Evolutionary conservation across 2,113 vertebrate genomes (phyloP), one percentile per base, ranked within the genome.

Genomic region (Monarcha castaneiventris): DNA sequence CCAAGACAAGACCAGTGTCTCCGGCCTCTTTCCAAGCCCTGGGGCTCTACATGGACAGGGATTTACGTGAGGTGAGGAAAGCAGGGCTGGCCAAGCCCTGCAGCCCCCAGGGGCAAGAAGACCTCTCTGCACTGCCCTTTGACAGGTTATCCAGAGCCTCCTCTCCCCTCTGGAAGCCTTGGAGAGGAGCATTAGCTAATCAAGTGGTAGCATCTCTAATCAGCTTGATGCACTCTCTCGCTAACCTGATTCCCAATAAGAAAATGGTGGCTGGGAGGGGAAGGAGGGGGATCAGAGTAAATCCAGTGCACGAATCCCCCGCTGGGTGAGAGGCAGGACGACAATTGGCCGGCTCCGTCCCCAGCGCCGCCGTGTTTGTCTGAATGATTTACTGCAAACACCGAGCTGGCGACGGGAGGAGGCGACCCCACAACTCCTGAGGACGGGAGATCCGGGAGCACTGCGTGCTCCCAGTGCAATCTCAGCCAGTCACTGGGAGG

Each of bases 201-300:
- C 98, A 97, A 97, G 97, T 12, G 67, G 86, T 1, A 32, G 87
- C 94, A 91, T 94, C 96, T 62, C 21, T 97, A 97, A 97, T 97
- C 97, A 97, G 97, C 96, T 68, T 75, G 96, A 95, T 95, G 95
- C 78, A 4, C 92, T 91, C 97, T 83, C 97, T 93, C 49, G 27
- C 94, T 84, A 95, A 97, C 97, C 90, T 73, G 94, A 86, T 94
- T 97, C 89, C 84, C 97, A 97, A 97, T 96, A 96, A 97, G 95
- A 89, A 89, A 76, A 91, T 54, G 95, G 96, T 75, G 91, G 86
- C 72, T 54, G 88, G 69, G 79, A 35, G 39, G 87, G 69, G 64
- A 59, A 33, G 62, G 56, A 67, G 63, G 6, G 59, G 86, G 88
- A 88, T 84, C 79, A 41, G 84, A 77, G 19, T 11, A n/a, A 88